Evolutionary conservation across 2,797 vertebrate genomes (phyloP).

Genomic region (Gambusia yucatana): DNA sequence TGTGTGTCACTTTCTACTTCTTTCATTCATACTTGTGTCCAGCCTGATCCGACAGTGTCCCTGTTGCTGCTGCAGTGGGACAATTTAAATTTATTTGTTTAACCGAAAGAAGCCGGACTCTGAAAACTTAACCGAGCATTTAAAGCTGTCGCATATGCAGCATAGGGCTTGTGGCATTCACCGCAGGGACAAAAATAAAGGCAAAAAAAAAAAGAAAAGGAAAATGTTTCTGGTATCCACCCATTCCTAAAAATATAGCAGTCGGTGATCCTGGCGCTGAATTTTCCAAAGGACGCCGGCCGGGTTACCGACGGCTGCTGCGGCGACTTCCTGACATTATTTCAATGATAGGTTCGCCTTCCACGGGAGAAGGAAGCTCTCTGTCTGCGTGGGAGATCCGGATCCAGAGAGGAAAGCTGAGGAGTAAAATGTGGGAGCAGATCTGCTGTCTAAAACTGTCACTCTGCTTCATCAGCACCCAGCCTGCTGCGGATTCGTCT

Average conservation of each 20-base stretch:
- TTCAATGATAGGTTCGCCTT: constrained; percentile 40
- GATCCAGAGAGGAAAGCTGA: neutral
- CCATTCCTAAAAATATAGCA: constrained; percentile 79
- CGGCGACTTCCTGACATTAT: constrained; percentile 26
- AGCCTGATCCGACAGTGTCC: constrained; percentile 20
- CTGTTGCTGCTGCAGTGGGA: constrained; percentile 53
- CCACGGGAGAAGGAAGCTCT: neutral
- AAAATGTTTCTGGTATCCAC: constrained; percentile 74
- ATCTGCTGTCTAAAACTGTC: constrained; percentile 65
- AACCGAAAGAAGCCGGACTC: constrained; percentile 7
- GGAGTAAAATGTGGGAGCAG: neutral
- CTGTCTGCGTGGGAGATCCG: neutral
- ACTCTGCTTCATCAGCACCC: constrained; percentile 69
- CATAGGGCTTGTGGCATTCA: constrained; percentile 79
- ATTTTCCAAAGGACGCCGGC: constrained; percentile 65
- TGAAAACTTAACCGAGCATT: constrained; percentile 50
- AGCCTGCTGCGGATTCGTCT: neutral
- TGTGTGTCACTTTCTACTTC: neutral
- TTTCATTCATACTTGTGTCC: constrained; percentile 23
- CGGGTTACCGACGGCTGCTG: constrained; percentile 40
- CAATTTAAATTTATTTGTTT: constrained; percentile 1
- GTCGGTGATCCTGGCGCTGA: constrained; percentile 62
- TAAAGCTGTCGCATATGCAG: constrained; percentile 64
- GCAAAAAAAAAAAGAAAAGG: constrained; percentile 84
- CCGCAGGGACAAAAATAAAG: constrained; percentile 85